phyloP scores from a whole-genome alignment of 2,797 vertebrate genomes.

The Allobates femoralis region DNA sequence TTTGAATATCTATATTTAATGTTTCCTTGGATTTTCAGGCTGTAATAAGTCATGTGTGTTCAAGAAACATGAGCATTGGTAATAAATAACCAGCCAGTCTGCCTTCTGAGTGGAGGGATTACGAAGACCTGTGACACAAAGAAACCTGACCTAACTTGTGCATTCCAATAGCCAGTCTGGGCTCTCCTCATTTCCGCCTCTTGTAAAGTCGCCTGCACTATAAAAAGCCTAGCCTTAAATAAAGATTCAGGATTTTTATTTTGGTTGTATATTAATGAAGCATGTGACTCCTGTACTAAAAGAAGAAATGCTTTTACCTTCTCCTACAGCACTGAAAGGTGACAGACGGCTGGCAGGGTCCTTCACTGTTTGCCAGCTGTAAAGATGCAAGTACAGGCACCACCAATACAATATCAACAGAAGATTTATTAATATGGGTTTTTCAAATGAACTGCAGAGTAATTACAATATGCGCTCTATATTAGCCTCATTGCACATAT shows the following conservation, averaged over 20 bases:
- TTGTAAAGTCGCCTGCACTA: slow-evolving; percentile 6
- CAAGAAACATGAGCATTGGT: slow-evolving; percentile 19
- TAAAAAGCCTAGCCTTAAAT: slow-evolving; percentile 21
- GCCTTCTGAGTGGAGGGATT: slow-evolving; percentile 20
- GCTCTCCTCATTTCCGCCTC: slow-evolving; percentile 31
- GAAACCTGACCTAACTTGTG: slow-evolving; percentile 35
- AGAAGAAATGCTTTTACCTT: not conserved
- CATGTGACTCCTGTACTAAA: not conserved
- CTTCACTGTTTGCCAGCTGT: not conserved
- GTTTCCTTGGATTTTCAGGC: not conserved
- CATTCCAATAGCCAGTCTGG: slow-evolving; percentile 25
- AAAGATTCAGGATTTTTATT: slow-evolving; percentile 1
- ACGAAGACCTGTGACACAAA: not conserved
- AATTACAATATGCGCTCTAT: not conserved
- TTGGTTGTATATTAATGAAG: slow-evolving; percentile 40
- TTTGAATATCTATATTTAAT: slow-evolving; percentile 1
- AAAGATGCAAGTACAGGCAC: too few species aligned
- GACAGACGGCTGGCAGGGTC: not conserved
- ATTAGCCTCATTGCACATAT: not conserved
- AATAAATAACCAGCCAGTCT: slow-evolving; percentile 24
- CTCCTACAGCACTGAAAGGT: slow-evolving; percentile 7
- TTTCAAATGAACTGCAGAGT: not conserved
- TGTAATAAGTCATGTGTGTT: slow-evolving; percentile 10
- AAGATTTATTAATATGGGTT: too few species aligned
- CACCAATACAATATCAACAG: too few species aligned